phyloP scores from a whole-genome alignment of 2,113 vertebrate species.

The Pseudorectes ferrugineus region DNA sequence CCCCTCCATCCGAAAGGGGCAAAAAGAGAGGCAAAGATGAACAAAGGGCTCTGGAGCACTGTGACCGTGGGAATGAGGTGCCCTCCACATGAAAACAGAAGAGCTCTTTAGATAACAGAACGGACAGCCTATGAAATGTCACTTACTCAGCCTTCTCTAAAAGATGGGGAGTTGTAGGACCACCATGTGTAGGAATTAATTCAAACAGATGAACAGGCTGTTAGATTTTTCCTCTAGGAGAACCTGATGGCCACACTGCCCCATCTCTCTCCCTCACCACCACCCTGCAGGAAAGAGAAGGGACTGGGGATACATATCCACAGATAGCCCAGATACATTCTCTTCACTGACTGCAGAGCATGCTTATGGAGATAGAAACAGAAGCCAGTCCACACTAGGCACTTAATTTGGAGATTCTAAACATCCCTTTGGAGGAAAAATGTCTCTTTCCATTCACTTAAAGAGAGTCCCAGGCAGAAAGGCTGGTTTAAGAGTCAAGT shows the following conservation, averaged over 20 bases:
- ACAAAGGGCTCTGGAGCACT: neutral
- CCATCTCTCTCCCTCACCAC: neutral
- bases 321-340: neutral
- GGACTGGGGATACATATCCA: neutral
- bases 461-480: neutral
- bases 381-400: neutral
- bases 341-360: neutral
- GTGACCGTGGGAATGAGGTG: neutral
- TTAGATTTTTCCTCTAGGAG: neutral
- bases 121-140: neutral
- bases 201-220: neutral
- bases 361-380: fast-evolving
- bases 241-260: neutral
- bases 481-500: neutral
- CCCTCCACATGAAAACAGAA: neutral
- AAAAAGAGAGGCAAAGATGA: neutral
- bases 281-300: neutral
- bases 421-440: neutral
- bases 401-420: neutral
- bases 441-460: neutral
- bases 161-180: neutral
- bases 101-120: neutral
- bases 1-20: neutral
- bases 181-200: neutral
- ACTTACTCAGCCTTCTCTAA: neutral